Percentiles rank a stretch among this genome's conserved stretches.
Conservation (phyloP, 2,797 vertebrate species). For the Ispidina picta region DNA sequence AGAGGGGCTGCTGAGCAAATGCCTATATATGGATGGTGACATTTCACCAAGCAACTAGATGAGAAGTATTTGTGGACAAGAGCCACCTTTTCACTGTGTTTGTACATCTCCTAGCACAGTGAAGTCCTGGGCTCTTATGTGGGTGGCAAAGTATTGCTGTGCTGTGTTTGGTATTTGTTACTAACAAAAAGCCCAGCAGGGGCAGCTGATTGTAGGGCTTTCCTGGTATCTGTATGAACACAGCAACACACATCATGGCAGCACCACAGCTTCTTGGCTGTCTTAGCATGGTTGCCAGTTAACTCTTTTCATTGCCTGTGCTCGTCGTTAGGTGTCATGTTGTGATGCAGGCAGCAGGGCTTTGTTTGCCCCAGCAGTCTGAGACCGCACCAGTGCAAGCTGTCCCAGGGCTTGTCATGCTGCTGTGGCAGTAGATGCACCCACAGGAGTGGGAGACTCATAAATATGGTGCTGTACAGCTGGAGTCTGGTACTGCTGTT, state of each 20-base stretch:
- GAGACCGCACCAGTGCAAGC: background rate
- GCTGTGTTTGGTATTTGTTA: background rate
- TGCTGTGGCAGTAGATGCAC: background rate
- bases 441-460: background rate
- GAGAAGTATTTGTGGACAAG: background rate
- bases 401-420: background rate
- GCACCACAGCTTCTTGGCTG: background rate
- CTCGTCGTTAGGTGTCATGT: fast-evolving
- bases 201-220: background rate
- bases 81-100: background rate
- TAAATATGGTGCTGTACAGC: background rate
- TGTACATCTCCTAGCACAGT: background rate
- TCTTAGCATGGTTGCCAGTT: background rate
- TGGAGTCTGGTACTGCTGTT: constrained; percentile 3
- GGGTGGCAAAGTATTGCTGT: background rate
- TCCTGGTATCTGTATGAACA: background rate
- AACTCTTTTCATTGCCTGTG: background rate
- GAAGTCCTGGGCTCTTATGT: background rate
- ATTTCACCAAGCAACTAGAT: background rate
- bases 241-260: background rate
- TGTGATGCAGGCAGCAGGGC: background rate
- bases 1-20: background rate
- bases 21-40: background rate
- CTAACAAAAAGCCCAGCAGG: background rate
- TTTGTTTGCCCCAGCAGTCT: background rate